Evolutionary conservation across 2,113 vertebrate species (phyloP), one percentile per base, ranked within the genome.

Genomic region (Trogon surrucura): DNA sequence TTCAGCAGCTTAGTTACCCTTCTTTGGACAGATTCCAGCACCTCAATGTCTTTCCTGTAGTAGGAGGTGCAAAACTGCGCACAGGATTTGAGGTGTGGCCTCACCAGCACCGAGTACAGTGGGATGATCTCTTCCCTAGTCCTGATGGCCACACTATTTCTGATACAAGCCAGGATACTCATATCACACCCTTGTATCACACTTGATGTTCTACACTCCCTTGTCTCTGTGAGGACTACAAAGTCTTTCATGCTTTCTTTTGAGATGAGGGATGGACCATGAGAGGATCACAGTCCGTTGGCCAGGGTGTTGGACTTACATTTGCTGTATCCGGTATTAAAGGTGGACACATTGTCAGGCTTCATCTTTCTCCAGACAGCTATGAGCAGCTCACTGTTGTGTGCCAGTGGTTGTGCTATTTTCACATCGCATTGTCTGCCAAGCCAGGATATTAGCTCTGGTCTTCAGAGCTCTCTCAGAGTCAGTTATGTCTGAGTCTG

Each of bases 381-480:
- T 38, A 11, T 0, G 4, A 91, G 74, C 70, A 67, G 57, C 62
- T 91, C 53, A 14, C 54, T 1, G 0, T 48, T 65, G 23, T 69
- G 38, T 88, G 92, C 48, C 50, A 61, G 53, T 6, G 0, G 0
- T 38, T 0, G 25, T 50, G 60, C 34, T 4, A 65, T 74, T 75
- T 57, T 85, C 70, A 72, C 0, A 0, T 48, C 41, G 32, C 21
- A 15, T 50, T 80, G 25, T 69, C 85, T 94, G 74, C 75, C 86
- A 85, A 62, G 25, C 22, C 67, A 88, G 56, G 47, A 75, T 80
- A 72, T 85, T 88, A 91, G 54, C 36, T 95, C 54, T 54, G 58
- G 58, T 85, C 80, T 88, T 93, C 90, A 88, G 85, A 93, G 54
- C n/a, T 75, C 74, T 61, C 88, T 83, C 48, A 56, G 70, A 74